Conservation (phyloP, 1,140 invertebrate genomes). For the Diorhabda elongata region DNA sequence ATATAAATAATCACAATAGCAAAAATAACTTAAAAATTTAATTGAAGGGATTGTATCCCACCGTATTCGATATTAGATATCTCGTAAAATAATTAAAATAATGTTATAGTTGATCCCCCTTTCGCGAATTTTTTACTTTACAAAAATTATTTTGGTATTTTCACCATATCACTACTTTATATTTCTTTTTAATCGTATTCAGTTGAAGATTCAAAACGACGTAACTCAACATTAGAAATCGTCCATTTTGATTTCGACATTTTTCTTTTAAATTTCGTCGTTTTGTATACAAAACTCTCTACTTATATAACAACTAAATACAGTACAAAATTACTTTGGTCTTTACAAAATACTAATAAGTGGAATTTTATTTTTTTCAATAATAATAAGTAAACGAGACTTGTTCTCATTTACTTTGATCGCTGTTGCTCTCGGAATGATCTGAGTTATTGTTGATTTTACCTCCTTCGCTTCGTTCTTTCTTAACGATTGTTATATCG, state of each 20-base stretch:
- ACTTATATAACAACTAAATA: constrained; percentile 28
- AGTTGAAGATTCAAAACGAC: not conserved
- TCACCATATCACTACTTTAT: constrained; percentile 35
- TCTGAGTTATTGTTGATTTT: constrained; percentile 48
- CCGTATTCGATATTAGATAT: no score
- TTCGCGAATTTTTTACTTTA: constrained; percentile 29
- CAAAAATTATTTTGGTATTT: constrained; percentile 36
- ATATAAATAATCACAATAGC: no score
- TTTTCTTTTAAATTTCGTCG: no score
- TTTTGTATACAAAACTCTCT: not conserved
- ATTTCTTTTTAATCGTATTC: not conserved
- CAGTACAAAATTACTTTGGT: constrained; percentile 47
- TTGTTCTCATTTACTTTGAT: constrained; percentile 33
- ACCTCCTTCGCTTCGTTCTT: constrained; percentile 51
- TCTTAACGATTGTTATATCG: constrained; percentile 61
- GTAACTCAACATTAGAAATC: no score
- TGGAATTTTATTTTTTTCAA: constrained; percentile 28
- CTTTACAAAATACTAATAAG: constrained; percentile 47
- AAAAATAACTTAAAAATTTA: no score
- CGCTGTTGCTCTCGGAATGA: constrained; percentile 43
- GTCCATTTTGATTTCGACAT: no score
- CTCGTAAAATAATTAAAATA: no score
- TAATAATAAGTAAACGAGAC: not conserved
- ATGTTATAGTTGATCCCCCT: not conserved
- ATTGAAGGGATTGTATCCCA: no score